Evolutionary conservation across 2,888 invertebrate genomes (phyloP), one percentile per base, ranked within the genome.

Genomic region (Gryllus longicercus): DNA sequence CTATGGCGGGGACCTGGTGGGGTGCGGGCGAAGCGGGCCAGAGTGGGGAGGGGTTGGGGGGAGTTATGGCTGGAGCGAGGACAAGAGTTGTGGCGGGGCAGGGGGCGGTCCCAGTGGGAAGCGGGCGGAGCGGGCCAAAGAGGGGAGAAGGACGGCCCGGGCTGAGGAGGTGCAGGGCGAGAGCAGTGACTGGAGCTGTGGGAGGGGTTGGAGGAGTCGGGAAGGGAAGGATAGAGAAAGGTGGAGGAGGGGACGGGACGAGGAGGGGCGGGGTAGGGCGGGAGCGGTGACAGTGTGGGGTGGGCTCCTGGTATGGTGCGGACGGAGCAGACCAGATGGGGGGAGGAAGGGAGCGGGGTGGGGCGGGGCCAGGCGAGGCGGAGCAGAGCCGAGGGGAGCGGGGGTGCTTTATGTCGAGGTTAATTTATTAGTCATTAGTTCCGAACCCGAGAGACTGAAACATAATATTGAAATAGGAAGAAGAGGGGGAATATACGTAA

Each of bases 401-500:
- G 16, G 63, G 63, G 16, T 18, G n/a, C 12, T 63, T 63, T 63
- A 63, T n/a, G n/a, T 14, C 16, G n/a, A n/a, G 63, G 63, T 63
- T 63, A 63, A 63, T 63, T 63, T 63, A 63, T 63, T 63, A 63
- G 16, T 63, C 63, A 63, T 63, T 63, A 63, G 63, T 63, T n/a
- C 16, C n/a, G 63, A 18, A 63, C 63, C 63, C 63, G 63, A 63
- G 63, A 63, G 63, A 63, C n/a, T n/a, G n/a, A 63, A 63, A 63
- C n/a, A n/a, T n/a, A 63, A 63, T 63, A 18, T 63, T n/a, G 63
- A 14, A 18, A 63, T 63, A 63, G 38, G 38, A 38, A 38, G 38
- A 38, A 38, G 38, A 38, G 38, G 38, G 38, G 38, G 8, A 38
- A 38, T 38, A 38, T 38, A 5, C 38, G 38, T 38, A 38, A 38